These are phyloP conservation scores for Folsomia candida DNA, from an alignment of 2,888 invertebrate genomes.

Conservation along the genomic window DNA sequence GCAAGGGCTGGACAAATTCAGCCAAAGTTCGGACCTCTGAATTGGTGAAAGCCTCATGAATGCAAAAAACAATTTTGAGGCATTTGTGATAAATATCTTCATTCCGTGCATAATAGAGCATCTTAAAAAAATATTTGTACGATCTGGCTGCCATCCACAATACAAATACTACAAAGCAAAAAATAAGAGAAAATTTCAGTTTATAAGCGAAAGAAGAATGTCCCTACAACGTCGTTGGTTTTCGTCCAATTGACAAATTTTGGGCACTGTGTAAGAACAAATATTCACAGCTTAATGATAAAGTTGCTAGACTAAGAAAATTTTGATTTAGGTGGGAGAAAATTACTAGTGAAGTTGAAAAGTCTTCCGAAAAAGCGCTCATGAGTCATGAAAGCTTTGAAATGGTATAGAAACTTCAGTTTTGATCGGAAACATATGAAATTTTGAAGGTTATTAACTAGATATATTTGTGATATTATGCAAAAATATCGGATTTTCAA, in stretches of 20 bases:
- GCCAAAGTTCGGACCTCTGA: slow-evolving; percentile 22
- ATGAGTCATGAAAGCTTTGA: neutral
- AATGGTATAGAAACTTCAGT: neutral
- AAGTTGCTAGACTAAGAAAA: neutral
- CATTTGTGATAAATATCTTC: slow-evolving; percentile 16
- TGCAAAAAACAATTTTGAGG: slow-evolving; percentile 12
- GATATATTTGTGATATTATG: neutral
- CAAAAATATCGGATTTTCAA: neutral
- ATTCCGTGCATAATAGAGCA: slow-evolving; percentile 18
- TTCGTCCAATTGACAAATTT: slow-evolving; percentile 19
- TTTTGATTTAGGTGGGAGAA: slow-evolving; percentile 11
- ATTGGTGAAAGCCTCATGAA: slow-evolving; percentile 12
- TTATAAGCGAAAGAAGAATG: slow-evolving; percentile 10
- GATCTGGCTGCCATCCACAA: slow-evolving; percentile 16
- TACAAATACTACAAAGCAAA: neutral
- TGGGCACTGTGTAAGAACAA: slow-evolving; percentile 13
- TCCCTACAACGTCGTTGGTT: slow-evolving; percentile 13
- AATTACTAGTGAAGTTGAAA: slow-evolving; percentile 6
- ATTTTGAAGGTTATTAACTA: neutral
- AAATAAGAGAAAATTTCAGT: slow-evolving; percentile 3
- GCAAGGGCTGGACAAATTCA: slow-evolving; percentile 22
- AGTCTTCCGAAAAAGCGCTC: slow-evolving; percentile 9
- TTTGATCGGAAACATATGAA: neutral
- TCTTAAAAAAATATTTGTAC: slow-evolving; percentile 14
- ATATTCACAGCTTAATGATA: slow-evolving; percentile 5